Evolutionary conservation across 30 jellyfish, hydroid and myxozoan species (phyloP), one percentile per base, ranked within the genome.

Genomic region (Hydra vulgaris): DNA sequence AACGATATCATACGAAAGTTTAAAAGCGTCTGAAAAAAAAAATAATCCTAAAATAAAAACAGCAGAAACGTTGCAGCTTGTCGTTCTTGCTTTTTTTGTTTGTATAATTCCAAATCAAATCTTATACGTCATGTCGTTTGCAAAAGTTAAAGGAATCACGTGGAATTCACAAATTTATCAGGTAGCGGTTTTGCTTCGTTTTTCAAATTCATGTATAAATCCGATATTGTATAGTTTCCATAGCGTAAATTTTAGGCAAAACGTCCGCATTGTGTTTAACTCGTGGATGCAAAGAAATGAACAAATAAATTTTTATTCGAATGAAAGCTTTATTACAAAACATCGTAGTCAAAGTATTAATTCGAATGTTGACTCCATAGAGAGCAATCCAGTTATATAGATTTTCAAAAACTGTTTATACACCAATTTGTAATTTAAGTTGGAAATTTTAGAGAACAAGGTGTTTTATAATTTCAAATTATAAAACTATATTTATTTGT

Each of bases 31-130:
- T 25, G 17, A 70, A 0, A 25, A 70, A 70, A 17, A 70, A 15
- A 70, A 20, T 23, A 20, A 23, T 25, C 26, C 26, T 7, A 70
- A 70, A 70, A 70, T 70, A 23, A 70, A 25, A 19, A 74, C 97
- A 0, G 74, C 86, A 56, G 74, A 84, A 55, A 89, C 87, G 1
- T 82, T 89, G 27, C 61, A 83, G 23, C 25, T 78, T 54, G 88
- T 70, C 0, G 77, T 87, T 0, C 18, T 86, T 22, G 94, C 97
- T 18, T 89, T 80, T 70, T 89, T 89, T 27, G 74, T 89, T 22
- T 84, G 95, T 53, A 79, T 90, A 87, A 81, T 92, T 12, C 97
- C 97, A 18, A 85, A 89, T 71, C 74, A 78, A 21, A 84, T 89
- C 24, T 56, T 85, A 83, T 89, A 89, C 87, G 27, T 89, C 76